phyloP scores from a whole-genome alignment of 2,888 invertebrate species.

The Megamerina dolium region DNA sequence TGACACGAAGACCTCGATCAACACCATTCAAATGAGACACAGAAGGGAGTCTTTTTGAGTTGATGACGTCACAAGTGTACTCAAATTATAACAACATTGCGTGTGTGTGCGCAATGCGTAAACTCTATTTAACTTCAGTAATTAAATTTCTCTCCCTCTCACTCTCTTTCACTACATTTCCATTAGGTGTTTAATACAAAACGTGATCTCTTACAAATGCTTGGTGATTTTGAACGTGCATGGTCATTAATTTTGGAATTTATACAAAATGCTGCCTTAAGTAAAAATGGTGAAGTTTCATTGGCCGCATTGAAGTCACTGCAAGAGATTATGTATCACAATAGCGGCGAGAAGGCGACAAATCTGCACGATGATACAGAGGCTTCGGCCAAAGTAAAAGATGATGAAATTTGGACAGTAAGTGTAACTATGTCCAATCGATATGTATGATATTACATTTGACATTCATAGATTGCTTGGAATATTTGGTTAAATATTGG shows the following conservation, averaged over 20 bases:
- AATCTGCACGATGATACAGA: conserved; percentile 42
- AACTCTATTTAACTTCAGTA: no score
- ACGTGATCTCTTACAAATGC: conserved; percentile 70
- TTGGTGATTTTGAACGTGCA: conserved; percentile 87
- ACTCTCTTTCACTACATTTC: neutral
- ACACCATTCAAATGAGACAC: no score
- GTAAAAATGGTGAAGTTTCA: conserved; percentile 92
- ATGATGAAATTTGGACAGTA: conserved; percentile 66
- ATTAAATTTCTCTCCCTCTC: neutral
- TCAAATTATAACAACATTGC: no score
- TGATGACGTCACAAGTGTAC: no score
- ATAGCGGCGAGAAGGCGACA: conserved; percentile 40
- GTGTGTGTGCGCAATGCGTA: no score
- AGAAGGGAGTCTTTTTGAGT: no score
- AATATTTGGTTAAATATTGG: conserved; percentile 84
- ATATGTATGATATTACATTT: no score
- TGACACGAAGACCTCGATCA: no score
- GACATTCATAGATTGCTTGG: conserved; percentile 59
- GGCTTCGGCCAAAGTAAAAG: conserved; percentile 34
- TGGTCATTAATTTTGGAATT: conserved; percentile 92
- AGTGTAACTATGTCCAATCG: conserved; percentile 21
- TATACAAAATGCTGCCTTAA: conserved; percentile 86
- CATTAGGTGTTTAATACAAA: conserved; percentile 73
- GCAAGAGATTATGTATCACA: conserved; percentile 84
- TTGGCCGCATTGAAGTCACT: conserved; percentile 94